These are phyloP conservation scores for Polydrusus pterygomalis DNA, from an alignment of 2,888 invertebrate species.

Conservation along the genomic window DNA sequence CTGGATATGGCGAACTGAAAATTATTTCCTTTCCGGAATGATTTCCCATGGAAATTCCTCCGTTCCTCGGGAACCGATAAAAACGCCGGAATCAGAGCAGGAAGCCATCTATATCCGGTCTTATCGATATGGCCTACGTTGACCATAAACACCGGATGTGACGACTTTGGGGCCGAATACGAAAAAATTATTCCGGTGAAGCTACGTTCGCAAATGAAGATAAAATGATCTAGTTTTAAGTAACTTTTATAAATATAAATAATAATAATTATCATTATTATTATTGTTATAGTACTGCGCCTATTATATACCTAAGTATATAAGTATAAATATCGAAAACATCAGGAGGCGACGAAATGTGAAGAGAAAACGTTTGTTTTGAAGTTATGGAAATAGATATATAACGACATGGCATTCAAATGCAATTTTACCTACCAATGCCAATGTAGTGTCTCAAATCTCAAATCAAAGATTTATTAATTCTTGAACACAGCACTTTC, in stretches of 20 bases:
- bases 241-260: not conserved
- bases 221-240: not conserved
- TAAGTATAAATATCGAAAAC: too few relatives aligned
- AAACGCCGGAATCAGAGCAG: constrained; percentile 67
- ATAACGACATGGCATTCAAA: too few relatives aligned
- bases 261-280: too few relatives aligned
- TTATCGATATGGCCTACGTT: constrained; percentile 69
- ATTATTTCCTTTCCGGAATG: constrained; percentile 56
- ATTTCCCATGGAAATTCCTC: constrained; percentile 56
- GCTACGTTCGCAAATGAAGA: constrained; percentile 28
- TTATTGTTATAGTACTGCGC: too few relatives aligned
- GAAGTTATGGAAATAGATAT: too few relatives aligned
- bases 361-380: too few relatives aligned
- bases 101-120: constrained; percentile 67
- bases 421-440: too few relatives aligned
- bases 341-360: too few relatives aligned
- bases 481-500: constrained; percentile 35
- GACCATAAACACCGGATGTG: constrained; percentile 68
- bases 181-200: constrained; percentile 62
- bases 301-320: too few relatives aligned
- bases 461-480: not conserved
- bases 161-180: constrained; percentile 66
- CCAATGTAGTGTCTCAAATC: too few relatives aligned
- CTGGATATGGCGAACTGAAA: constrained; percentile 51
- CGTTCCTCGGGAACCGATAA: constrained; percentile 58